A percentile compares a stretch with the other conserved stretches of the same genome.
phyloP scores from a whole-genome alignment of 2,888 invertebrate genomes.

The Bruchidius siliquastri region DNA sequence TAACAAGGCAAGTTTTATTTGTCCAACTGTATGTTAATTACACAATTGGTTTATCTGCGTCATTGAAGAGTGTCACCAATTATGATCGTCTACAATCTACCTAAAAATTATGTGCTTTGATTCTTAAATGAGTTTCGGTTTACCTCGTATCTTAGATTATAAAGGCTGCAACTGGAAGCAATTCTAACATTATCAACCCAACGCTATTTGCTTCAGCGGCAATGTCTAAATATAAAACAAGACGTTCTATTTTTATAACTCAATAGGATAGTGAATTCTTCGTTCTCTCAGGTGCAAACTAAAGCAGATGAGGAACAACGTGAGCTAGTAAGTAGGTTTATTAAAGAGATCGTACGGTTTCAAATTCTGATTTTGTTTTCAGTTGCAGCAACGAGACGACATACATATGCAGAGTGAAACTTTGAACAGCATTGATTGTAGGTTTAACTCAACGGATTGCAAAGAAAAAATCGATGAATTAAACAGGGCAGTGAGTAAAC shows the following conservation, averaged over 20 bases:
- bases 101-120: too few species aligned
- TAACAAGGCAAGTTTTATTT: too few species aligned
- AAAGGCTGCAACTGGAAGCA: not conserved
- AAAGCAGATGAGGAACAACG: conserved; percentile 15
- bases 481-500: conserved; percentile 28
- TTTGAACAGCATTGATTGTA: conserved; percentile 27
- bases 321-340: not conserved
- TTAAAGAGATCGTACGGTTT: not conserved
- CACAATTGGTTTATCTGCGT: too few species aligned
- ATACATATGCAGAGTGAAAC: conserved; percentile 29
- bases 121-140: too few species aligned
- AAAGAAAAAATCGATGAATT: not conserved
- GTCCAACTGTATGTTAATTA: too few species aligned
- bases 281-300: conserved; percentile 20
- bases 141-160: too few species aligned
- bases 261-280: not conserved
- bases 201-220: not conserved
- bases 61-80: too few species aligned
- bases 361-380: not conserved
- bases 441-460: conserved; percentile 22
- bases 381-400: conserved; percentile 25
- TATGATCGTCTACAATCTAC: too few species aligned
- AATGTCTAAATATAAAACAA: not conserved
- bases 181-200: not conserved
- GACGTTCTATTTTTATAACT: not conserved